Conservation (phyloP, 2,888 invertebrate species). For the Octodonta nipae region DNA sequence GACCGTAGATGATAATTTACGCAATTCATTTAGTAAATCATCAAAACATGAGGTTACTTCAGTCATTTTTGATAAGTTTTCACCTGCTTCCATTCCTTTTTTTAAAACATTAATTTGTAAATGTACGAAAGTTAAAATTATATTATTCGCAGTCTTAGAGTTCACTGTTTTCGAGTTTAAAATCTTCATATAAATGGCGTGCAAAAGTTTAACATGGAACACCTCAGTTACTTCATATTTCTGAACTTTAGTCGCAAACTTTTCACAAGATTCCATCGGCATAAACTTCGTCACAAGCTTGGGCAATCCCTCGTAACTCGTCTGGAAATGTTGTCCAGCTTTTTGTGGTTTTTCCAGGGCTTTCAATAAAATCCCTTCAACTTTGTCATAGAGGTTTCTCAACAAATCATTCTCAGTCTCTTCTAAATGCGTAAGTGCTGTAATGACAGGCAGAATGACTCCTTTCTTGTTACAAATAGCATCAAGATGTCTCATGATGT, state of each 20-base stretch:
- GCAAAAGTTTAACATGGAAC: slow-evolving; percentile 44
- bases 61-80: slow-evolving; percentile 15
- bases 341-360: slow-evolving; percentile 57
- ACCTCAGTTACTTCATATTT: slow-evolving; percentile 49
- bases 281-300: slow-evolving; percentile 48
- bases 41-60: slow-evolving; percentile 17
- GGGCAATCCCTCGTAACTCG: slow-evolving; percentile 44
- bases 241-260: slow-evolving; percentile 44
- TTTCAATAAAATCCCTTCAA: slow-evolving; percentile 49
- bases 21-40: slow-evolving; percentile 10
- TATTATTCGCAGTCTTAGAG: slow-evolving; percentile 39
- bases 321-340: slow-evolving; percentile 49
- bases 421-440: slow-evolving; percentile 37
- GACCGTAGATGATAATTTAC: slow-evolving; percentile 13
- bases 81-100: slow-evolving; percentile 24
- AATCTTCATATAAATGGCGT: slow-evolving; percentile 42
- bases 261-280: slow-evolving; percentile 42
- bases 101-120: slow-evolving; percentile 40
- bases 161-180: slow-evolving; percentile 28
- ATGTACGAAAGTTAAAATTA: slow-evolving; percentile 43
- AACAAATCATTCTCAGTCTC: slow-evolving; percentile 39
- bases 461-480: slow-evolving; percentile 46
- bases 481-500: slow-evolving; percentile 38
- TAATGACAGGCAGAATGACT: slow-evolving; percentile 48
- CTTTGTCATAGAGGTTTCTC: slow-evolving; percentile 42